These are phyloP conservation scores for Epinotia brunnichana DNA, from an alignment of 2,888 invertebrate species.

Conservation along the genomic window DNA sequence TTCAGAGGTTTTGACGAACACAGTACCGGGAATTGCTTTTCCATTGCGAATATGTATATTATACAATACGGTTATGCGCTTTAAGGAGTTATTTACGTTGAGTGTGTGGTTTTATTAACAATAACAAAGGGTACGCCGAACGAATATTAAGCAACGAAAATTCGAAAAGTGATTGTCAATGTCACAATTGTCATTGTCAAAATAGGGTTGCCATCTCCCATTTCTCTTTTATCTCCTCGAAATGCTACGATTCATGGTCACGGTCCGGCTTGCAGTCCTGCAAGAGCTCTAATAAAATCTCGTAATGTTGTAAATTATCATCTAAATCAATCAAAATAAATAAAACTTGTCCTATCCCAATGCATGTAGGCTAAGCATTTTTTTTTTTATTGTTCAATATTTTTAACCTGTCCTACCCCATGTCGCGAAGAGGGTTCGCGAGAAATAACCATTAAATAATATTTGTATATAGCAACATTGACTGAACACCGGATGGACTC, in stretches of 20 bases:
- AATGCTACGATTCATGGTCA: not conserved
- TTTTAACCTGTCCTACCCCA: too few relatives aligned
- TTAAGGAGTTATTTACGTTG: constrained; percentile 1
- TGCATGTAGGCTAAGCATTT: too few relatives aligned
- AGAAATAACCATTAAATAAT: too few relatives aligned
- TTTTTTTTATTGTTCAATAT: too few relatives aligned
- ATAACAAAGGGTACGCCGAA: constrained; percentile 20
- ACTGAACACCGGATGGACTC: too few relatives aligned
- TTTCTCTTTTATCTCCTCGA: not conserved
- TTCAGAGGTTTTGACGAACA: constrained; percentile 63
- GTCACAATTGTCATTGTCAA: not conserved
- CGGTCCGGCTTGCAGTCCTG: not conserved
- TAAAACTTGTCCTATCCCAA: too few relatives aligned
- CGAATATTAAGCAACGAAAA: constrained; percentile 8
- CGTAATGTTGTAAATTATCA: too few relatives aligned
- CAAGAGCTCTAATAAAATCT: too few relatives aligned
- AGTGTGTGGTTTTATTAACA: constrained; percentile 12
- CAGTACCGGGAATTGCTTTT: constrained; percentile 58
- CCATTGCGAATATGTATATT: constrained; percentile 54
- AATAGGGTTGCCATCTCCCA: not conserved
- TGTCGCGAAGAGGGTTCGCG: too few relatives aligned
- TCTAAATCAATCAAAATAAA: too few relatives aligned
- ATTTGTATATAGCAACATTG: too few relatives aligned
- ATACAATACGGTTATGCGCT: not conserved
- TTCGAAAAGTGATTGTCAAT: constrained; percentile 25